These are phyloP conservation scores for Pterobdella sp. DNA, from an alignment of 2,888 invertebrate species.

Conservation along the genomic window DNA sequence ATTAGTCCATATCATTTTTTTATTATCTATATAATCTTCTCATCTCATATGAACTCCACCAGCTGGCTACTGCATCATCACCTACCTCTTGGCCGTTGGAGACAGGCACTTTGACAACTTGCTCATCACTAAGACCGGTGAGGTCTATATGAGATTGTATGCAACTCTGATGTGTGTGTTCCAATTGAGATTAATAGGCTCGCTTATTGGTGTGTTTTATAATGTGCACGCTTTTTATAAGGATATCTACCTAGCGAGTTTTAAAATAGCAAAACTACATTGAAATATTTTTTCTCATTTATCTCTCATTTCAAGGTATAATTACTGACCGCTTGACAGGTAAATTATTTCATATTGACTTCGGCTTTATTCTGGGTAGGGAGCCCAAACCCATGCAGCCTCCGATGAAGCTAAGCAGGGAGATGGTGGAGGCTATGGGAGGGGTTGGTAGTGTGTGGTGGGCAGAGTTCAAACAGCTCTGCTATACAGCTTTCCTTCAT, in stretches of 20 bases:
- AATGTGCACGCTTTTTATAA: neutral
- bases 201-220: neutral
- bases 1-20: neutral
- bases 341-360: slow-evolving; percentile 55
- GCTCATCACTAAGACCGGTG: slow-evolving; percentile 75
- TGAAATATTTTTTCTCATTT: neutral
- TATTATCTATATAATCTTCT: neutral
- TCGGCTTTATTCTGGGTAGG: slow-evolving; percentile 90
- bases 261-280: too few species aligned
- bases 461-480: slow-evolving; percentile 78
- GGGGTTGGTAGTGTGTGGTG: slow-evolving; percentile 69
- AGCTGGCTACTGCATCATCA: slow-evolving; percentile 95
- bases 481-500: slow-evolving; percentile 91
- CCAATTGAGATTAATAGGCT: neutral
- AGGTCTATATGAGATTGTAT: slow-evolving; percentile 11
- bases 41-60: slow-evolving; percentile 37
- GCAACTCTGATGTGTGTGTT: neutral
- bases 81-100: slow-evolving; percentile 91
- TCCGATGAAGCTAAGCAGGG: slow-evolving; percentile 91
- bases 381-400: slow-evolving; percentile 98
- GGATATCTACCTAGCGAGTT: neutral
- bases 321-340: slow-evolving; percentile 40
- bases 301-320: neutral
- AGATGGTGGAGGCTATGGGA: slow-evolving; percentile 87
- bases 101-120: slow-evolving; percentile 96